A percentile compares a stretch with the other conserved stretches of the same genome.
Evolutionary conservation across 2,797 vertebrate species (phyloP).

Genomic region (Neomorphus geoffroyi): DNA sequence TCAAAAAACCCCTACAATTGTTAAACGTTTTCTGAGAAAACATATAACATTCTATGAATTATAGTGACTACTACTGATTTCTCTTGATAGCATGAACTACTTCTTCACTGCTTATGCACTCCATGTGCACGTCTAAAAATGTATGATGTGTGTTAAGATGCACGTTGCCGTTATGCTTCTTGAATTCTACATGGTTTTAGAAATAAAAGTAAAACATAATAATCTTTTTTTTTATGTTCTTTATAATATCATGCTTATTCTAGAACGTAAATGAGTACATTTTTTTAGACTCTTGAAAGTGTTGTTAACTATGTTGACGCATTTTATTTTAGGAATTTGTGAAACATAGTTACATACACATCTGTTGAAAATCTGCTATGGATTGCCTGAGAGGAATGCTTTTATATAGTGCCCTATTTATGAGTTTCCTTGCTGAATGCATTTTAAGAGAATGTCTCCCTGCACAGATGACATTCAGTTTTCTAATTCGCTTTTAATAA

Average conservation of each 20-base stretch:
- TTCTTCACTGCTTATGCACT: background rate
- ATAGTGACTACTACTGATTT: background rate
- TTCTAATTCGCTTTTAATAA: slow-evolving; percentile 70
- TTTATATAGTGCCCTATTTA: slow-evolving; percentile 42
- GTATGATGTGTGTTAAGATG: background rate
- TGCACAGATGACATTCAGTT: slow-evolving; percentile 48
- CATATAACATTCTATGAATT: background rate
- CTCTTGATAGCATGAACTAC: background rate
- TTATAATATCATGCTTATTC: background rate
- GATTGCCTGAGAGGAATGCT: background rate
- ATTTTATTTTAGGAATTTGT: slow-evolving; percentile 30
- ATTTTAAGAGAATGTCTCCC: slow-evolving; percentile 34
- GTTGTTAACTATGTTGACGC: background rate
- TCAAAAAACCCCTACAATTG: background rate
- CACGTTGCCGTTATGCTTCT: background rate
- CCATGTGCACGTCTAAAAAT: background rate
- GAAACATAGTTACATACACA: slow-evolving; percentile 22
- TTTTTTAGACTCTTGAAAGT: background rate
- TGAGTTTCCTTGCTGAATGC: slow-evolving; percentile 11
- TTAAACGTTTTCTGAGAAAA: background rate
- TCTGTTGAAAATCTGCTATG: slow-evolving; percentile 36
- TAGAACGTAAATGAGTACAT: background rate
- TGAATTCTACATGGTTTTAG: background rate
- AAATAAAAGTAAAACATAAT: background rate
- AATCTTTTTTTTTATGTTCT: background rate